Base-by-base conservation (phyloP, 1,140 invertebrate species). In the Chrysoperla carnea region DNA sequence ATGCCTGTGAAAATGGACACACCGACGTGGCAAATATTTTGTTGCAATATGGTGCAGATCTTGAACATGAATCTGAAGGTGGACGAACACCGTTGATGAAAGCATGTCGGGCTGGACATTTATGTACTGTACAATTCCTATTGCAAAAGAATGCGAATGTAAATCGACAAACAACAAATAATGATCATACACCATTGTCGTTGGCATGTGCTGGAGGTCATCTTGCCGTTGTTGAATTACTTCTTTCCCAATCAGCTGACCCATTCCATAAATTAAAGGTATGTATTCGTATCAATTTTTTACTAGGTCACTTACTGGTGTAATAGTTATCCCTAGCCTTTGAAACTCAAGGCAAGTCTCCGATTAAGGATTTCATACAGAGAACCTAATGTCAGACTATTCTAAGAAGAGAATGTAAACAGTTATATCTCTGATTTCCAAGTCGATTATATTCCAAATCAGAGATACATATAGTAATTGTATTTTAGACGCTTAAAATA, bases 11-110 rank as follows among this genome's bases (percentile, higher is more conserved):
- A 74, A 91, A 95, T 74, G 81, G 94, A 31, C 84, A 99, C 72
- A 87, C 94, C 42, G 81, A 95, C 74, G 83, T 90, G 52, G 80
- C 86, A 15, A 85, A 90, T 61, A 69, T 97, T 36, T 71, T 99
- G 31, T 68, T 93, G 37, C 62, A 70, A 48, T 88, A 84, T 59
- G 86, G 85, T 42, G 94, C 94, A 37, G 81, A 94, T 61, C 72
- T 99, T 73, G 88, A 93, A 63, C 87, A 92, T 57, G 82, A 88
- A 66, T 89, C 84, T n/a, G 88, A 90, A 69, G 91, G 85, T 50
- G 91, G 83, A 31, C 73, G 85, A 61, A 97, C 94, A 29, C 94
- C 95, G 27, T 63, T 99, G 46, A 99, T 99, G 95, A 88, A 99
- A 64, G 92, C 95, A n/a, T 91, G 91, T 48, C 80, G 95, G 57